Base-by-base conservation (phyloP, 2,797 vertebrate genomes). In the Hapalemur alaotrensis region DNA sequence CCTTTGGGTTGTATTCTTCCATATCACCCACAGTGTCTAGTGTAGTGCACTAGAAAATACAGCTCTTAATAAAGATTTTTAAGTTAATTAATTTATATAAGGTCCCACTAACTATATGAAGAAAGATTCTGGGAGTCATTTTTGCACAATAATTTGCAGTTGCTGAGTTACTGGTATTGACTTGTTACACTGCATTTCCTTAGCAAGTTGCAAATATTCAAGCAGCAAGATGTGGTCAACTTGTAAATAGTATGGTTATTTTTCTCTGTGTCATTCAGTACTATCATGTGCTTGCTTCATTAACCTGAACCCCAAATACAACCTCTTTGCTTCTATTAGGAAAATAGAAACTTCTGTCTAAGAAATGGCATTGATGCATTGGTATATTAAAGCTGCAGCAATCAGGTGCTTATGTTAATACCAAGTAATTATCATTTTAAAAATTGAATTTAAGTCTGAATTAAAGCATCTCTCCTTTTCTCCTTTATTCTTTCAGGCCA, bases 181-280 rank as follows among this genome's bases (percentile, higher is more conserved):
- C 79, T 97, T 93, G 38, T 95, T 93, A 8, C 46, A 28, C 2
- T 73, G 35, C 28, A 65, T 94, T 96, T 98, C 73, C 84, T 98
- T 97, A 0, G 32, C 0, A 5, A 89, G 85, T 70, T 87, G 95
- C 89, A 82, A 84, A 78, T 97, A 89, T 57, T 91, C 57, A 83
- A 91, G 91, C 94, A 97, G 94, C 92, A 96, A 97, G 97, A 97
- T 97, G 67, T 96, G 93, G 85, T 95, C 96, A 97, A 69, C 94
- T 98, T 97, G 32, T 86, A 63, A 96, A 89, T 52, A 92, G 61
- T 41, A 10, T 76, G 75, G 83, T 69, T n/a, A 50, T 65, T 88
- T 96, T 89, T 78, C 96, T 69, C 86, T 0, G 4, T 91, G 78
- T 57, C 11, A 6, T 80, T 98, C 81, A 93, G 69, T 76, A 18